Evolutionary conservation across 2,888 invertebrate species (phyloP).

Genomic region (Panopea generosa): DNA sequence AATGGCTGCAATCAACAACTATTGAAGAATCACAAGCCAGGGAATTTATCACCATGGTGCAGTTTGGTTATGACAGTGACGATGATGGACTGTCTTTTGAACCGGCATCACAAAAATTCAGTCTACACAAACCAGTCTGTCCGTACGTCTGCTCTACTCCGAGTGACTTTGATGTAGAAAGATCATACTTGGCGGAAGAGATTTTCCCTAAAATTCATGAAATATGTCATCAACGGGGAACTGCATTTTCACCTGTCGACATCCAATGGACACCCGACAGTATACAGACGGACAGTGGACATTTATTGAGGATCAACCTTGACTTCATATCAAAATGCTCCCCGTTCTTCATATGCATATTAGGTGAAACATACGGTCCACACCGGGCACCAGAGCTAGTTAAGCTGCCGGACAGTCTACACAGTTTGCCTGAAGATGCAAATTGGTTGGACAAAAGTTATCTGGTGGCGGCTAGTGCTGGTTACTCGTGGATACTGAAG

Average conservation of each 20-base stretch:
- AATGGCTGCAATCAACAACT: too few relatives aligned
- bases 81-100: conserved; percentile 49
- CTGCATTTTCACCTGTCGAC: conserved; percentile 80
- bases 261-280: conserved; percentile 77
- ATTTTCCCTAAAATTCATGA: conserved; percentile 79
- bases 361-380: conserved; percentile 83
- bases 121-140: conserved; percentile 71
- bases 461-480: conserved; percentile 77
- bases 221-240: conserved; percentile 74
- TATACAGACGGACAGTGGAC: conserved; percentile 67
- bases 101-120: conserved; percentile 62
- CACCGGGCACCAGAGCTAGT: conserved; percentile 68
- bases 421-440: conserved; percentile 60
- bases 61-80: conserved; percentile 53
- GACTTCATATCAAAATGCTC: conserved; percentile 76
- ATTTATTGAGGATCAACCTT: conserved; percentile 73
- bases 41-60: conserved; percentile 29
- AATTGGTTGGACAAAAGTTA: conserved; percentile 80
- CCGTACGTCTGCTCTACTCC: conserved; percentile 79
- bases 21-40: too few relatives aligned
- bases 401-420: conserved; percentile 59
- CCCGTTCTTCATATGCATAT: conserved; percentile 82
- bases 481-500: conserved; percentile 82
- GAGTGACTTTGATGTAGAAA: conserved; percentile 74
- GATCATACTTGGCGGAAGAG: conserved; percentile 67